Base-by-base conservation (phyloP, 1,140 invertebrate genomes). In the Meteorus sp. region DNA sequence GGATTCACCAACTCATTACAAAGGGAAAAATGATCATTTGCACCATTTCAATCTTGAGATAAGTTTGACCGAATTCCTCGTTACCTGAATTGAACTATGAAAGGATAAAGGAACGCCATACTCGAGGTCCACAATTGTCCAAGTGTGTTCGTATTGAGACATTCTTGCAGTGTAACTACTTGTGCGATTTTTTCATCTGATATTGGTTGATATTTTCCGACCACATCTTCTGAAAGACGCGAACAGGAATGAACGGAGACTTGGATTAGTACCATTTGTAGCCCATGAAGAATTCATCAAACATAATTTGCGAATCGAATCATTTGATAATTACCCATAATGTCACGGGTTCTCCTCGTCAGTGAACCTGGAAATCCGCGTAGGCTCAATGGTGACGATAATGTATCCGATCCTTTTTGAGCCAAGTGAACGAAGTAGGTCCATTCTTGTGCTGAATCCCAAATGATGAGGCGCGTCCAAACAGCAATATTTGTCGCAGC, bases 51-150 rank as follows among this genome's bases (percentile, higher is more conserved):
- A n/a, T n/a, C n/a, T n/a, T n/a, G n/a, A n/a, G n/a, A n/a, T n/a
- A n/a, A n/a, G n/a, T n/a, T n/a, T n/a, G n/a, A n/a, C n/a, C n/a
- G n/a, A n/a, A n/a, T n/a, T n/a, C n/a, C 11, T 27, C 51, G 25
- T 57, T 72, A 83, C 83, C 83, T 85, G 70, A 85, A 85, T 67
- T 85, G 83, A 3, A 86, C 81, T 23, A 86, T 84, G 67, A 86
- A 87, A 0, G 85, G 85, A 65, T 84, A 85, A 0, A 87, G 72
- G 64, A 85, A 85, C 0, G 84, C 84, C 75, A 83, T 83, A 17
- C 84, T 85, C 1, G 83, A 81, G 0, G 82, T 84, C 84, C 85
- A 86, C 1, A 86, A 70, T 45, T 83, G 78, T 0, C 85, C 85
- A 6, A 86, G 68, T 0, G 84, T 81, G 31, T 85, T 85, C 4